Evolutionary conservation across 1,140 invertebrate genomes (phyloP).

Genomic region (Ectropis grisescens): DNA sequence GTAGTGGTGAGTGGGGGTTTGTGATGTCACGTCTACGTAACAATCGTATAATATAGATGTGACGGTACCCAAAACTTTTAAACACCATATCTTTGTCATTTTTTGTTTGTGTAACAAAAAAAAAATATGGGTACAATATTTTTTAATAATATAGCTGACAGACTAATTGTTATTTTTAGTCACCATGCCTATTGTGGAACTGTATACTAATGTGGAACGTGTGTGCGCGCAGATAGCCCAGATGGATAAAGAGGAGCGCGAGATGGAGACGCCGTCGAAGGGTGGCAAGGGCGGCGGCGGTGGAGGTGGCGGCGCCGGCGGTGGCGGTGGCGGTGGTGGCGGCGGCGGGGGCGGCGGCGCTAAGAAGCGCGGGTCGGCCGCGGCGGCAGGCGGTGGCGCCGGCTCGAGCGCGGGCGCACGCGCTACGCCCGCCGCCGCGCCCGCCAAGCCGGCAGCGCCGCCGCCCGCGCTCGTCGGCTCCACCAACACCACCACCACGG

Average conservation of each 20-base stretch:
- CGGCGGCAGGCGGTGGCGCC: slow-evolving; percentile 31
- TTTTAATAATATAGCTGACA: no score
- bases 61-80: no score
- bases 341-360: slow-evolving; percentile 40
- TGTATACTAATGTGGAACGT: no score
- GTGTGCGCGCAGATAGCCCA: slow-evolving; percentile 91
- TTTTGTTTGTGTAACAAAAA: no score
- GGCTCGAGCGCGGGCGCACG: slow-evolving; percentile 61
- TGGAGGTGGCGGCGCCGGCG: slow-evolving; percentile 28
- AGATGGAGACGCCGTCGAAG: slow-evolving; percentile 82
- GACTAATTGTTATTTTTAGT: no score
- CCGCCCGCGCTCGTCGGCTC: slow-evolving; percentile 56
- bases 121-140: no score
- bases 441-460: slow-evolving; percentile 25
- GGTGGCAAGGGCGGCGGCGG: slow-evolving; percentile 72
- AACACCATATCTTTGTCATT: no score
- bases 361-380: slow-evolving; percentile 25
- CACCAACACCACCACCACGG: slow-evolving; percentile 71
- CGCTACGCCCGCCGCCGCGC: slow-evolving; percentile 50
- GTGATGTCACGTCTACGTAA: no score
- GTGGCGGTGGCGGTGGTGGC: slow-evolving; percentile 49
- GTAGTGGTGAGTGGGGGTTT: no score
- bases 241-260: slow-evolving; percentile 93
- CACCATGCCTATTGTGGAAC: no score
- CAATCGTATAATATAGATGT: no score